Evolutionary conservation across 2,113 vertebrate genomes (phyloP).

Genomic region (Aix galericulata): DNA sequence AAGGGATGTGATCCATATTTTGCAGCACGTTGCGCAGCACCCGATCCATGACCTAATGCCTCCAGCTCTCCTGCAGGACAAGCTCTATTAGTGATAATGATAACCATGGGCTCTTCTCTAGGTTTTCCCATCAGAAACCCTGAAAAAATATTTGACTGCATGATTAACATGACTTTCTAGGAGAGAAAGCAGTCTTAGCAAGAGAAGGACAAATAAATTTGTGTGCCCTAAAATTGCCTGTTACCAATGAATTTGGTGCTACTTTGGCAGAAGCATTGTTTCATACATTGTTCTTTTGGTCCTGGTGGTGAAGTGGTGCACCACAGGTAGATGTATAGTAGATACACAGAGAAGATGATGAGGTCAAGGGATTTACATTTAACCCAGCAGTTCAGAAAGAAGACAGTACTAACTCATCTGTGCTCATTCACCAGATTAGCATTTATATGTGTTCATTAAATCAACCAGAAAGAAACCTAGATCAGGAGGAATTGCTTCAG

Average conservation of each 20-base stretch:
- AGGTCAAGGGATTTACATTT: neutral
- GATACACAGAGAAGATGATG: neutral
- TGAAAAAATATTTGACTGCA: neutral
- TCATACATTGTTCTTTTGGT: neutral
- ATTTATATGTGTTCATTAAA: neutral
- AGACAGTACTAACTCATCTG: neutral
- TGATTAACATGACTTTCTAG: neutral
- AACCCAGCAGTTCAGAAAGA: neutral
- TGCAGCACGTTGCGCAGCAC: neutral
- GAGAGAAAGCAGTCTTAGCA: neutral
- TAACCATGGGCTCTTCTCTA: neutral
- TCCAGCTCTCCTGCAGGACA: neutral
- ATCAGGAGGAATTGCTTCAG: neutral
- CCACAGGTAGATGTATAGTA: rapidly evolving
- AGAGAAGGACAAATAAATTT: neutral
- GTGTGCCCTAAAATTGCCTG: neutral
- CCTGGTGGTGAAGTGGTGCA: rapidly evolving
- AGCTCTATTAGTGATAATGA: neutral
- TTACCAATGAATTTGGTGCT: neutral
- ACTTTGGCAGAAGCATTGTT: neutral
- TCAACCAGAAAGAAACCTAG: neutral
- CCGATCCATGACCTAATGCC: neutral
- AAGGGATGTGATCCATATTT: neutral
- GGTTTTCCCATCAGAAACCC: neutral
- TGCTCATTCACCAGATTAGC: neutral